phyloP scores from a whole-genome alignment of 2,888 invertebrate species.

The Torymus auratus region DNA sequence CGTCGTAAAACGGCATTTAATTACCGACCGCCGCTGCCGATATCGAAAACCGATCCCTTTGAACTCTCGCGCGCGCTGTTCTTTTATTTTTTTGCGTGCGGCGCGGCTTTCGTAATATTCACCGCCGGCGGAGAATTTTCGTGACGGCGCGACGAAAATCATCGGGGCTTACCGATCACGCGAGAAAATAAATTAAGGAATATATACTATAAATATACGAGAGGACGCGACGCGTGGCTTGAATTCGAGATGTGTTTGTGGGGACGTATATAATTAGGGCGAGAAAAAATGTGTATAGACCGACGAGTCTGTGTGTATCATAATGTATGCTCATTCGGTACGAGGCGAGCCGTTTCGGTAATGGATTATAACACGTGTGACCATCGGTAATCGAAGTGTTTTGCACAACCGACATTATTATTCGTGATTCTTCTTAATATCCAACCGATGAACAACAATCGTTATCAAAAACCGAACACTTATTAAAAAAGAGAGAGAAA shows the following conservation, averaged over 20 bases:
- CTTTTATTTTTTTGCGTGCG: not conserved
- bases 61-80: slow-evolving; percentile 37
- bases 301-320: too few species aligned
- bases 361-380: too few species aligned
- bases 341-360: too few species aligned
- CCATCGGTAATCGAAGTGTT: too few species aligned
- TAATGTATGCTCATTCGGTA: too few species aligned
- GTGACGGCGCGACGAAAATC: slow-evolving; percentile 8
- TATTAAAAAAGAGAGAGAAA: not conserved
- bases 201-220: slow-evolving; percentile 17
- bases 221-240: slow-evolving; percentile 15
- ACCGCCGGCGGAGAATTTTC: not conserved
- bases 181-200: slow-evolving; percentile 36
- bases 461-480: too few species aligned
- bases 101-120: slow-evolving; percentile 22
- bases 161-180: not conserved
- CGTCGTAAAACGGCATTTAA: slow-evolving; percentile 48
- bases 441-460: too few species aligned
- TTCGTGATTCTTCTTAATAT: too few species aligned
- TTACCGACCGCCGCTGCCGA: slow-evolving; percentile 26
- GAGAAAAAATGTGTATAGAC: too few species aligned
- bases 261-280: too few species aligned
- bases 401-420: too few species aligned
- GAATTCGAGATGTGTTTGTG: slow-evolving; percentile 6
- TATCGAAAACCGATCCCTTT: slow-evolving; percentile 43